Percentiles rank a stretch among this genome's conserved stretches.
phyloP scores from a whole-genome alignment of 1,140 invertebrate species.

The Lepidotrigona ventralis region DNA sequence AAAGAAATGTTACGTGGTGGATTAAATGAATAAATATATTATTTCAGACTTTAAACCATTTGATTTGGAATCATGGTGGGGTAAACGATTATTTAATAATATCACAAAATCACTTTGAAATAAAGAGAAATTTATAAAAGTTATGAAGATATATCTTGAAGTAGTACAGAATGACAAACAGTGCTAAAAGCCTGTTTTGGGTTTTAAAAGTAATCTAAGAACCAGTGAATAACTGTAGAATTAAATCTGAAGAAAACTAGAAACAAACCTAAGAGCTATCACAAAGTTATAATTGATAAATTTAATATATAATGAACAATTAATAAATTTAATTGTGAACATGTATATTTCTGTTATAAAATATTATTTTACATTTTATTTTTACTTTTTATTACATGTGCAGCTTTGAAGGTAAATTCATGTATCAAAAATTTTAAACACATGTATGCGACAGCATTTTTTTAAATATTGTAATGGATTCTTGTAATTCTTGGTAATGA shows the following conservation, averaged over 20 bases:
- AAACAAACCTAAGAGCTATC: conserved; percentile 12
- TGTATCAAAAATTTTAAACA: conserved; percentile 19
- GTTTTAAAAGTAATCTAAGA: conserved; percentile 41
- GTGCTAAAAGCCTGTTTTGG: conserved; percentile 28
- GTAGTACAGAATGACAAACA: conserved; percentile 47
- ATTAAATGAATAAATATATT: conserved; percentile 35
- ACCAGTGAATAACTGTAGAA: conserved; percentile 36
- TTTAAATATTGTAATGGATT: neutral
- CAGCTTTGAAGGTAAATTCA: neutral
- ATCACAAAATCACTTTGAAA: conserved; percentile 87
- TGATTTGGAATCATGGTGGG: conserved; percentile 93
- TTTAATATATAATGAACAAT: no score
- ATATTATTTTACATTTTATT: no score
- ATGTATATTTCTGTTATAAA: conserved; percentile 21
- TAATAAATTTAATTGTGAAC: neutral
- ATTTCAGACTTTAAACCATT: conserved; percentile 90
- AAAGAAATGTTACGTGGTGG: neutral
- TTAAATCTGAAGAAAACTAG: conserved; percentile 33
- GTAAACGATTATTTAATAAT: conserved; percentile 89
- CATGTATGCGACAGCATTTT: neutral
- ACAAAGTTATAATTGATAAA: conserved; percentile 8
- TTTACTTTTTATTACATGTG: conserved; percentile 32
- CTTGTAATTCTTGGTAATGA: neutral
- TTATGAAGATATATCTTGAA: conserved; percentile 30
- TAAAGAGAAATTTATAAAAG: conserved; percentile 21